A percentile compares a stretch with the other conserved stretches of the same genome.
Evolutionary conservation across 2,113 vertebrate species (phyloP).

Genomic region (Heteronetta atricapilla): DNA sequence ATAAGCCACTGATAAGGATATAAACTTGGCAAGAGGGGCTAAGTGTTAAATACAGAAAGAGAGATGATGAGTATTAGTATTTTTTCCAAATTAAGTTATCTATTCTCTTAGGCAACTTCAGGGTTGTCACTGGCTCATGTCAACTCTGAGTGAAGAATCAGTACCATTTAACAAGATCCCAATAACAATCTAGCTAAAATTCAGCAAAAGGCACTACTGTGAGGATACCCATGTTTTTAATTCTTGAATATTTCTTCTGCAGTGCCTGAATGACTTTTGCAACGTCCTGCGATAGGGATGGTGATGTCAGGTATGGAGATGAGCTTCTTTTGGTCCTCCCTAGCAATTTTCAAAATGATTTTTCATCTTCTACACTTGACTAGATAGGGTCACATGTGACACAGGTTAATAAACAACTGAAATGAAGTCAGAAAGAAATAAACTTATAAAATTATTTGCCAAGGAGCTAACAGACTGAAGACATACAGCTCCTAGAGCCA

Average conservation of each 20-base stretch:
- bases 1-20: background rate
- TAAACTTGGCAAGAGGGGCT: background rate
- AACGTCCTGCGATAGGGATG: background rate
- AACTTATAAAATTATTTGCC: background rate
- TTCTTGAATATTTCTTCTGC: background rate
- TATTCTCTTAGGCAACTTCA: background rate
- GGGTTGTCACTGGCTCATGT: background rate
- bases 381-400: background rate
- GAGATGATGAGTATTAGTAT: background rate
- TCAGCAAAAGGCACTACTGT: background rate
- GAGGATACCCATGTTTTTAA: background rate
- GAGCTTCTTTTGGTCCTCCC: background rate
- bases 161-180: background rate
- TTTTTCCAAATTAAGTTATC: background rate
- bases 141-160: background rate
- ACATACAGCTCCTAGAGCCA: background rate
- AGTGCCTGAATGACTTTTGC: background rate
- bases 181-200: background rate
- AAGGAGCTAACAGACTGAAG: background rate
- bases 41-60: background rate
- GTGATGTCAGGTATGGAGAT: background rate
- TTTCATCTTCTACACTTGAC: background rate
- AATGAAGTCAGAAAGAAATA: background rate
- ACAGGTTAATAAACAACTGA: background rate
- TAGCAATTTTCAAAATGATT: background rate